Evolutionary conservation across 2,888 invertebrate species (phyloP).

Genomic region (Ormyrus labotus): DNA sequence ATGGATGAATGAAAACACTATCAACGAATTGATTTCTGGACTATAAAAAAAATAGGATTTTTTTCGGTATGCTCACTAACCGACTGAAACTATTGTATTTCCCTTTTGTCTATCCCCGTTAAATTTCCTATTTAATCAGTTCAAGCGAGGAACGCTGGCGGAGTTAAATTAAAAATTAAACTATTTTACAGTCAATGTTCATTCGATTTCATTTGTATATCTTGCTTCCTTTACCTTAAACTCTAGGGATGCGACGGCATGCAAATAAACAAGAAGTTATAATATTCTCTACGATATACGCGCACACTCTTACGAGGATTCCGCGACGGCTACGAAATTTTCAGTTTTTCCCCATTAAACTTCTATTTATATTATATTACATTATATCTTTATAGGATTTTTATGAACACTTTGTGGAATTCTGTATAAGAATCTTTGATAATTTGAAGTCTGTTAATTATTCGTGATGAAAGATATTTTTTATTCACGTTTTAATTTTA

Average conservation of each 20-base stretch:
- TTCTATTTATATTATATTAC: slow-evolving; percentile 52
- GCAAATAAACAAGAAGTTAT: slow-evolving; percentile 49
- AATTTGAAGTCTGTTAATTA: slow-evolving; percentile 52
- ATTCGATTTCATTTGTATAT: slow-evolving; percentile 49
- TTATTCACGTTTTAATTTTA: slow-evolving; percentile 20
- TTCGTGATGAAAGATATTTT: slow-evolving; percentile 38
- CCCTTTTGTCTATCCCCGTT: slow-evolving; percentile 17
- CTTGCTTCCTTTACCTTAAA: slow-evolving; percentile 52
- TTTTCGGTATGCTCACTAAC: slow-evolving; percentile 18
- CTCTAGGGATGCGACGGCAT: slow-evolving; percentile 54
- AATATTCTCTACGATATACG: slow-evolving; percentile 48
- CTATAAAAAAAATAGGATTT: slow-evolving; percentile 20
- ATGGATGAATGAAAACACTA: neutral
- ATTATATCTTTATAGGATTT: slow-evolving; percentile 53
- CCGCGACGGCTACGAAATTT: slow-evolving; percentile 41
- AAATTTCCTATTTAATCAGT: slow-evolving; percentile 46
- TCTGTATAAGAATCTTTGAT: slow-evolving; percentile 55
- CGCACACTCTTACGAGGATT: slow-evolving; percentile 29
- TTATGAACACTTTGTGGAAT: slow-evolving; percentile 58
- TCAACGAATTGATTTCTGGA: slow-evolving; percentile 28
- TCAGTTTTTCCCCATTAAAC: slow-evolving; percentile 43
- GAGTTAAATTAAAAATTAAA: slow-evolving; percentile 48
- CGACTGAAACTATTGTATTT: slow-evolving; percentile 21
- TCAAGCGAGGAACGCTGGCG: slow-evolving; percentile 50
- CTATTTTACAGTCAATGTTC: slow-evolving; percentile 55